phyloP scores from a whole-genome alignment of 2,113 vertebrate genomes.

The Camelus bactrianus region DNA sequence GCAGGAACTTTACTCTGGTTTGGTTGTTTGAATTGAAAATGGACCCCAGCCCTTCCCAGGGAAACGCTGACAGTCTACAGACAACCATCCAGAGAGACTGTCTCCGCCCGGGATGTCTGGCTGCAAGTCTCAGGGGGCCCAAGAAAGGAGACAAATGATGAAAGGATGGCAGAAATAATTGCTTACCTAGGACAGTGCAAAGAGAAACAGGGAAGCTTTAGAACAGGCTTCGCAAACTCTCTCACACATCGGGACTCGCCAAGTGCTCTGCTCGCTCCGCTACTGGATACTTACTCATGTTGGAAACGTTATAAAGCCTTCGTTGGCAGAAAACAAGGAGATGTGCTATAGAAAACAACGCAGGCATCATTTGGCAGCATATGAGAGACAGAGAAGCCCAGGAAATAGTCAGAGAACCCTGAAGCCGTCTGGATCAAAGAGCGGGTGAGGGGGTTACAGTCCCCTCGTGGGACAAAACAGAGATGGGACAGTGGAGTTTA shows the following conservation, averaged over 20 bases:
- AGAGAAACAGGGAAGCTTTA: neutral
- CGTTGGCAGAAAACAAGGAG: neutral
- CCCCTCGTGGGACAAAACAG: neutral
- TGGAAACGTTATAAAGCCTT: neutral
- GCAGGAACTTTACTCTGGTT: slow-evolving; percentile 28
- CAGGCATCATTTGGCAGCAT: neutral
- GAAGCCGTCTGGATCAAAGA: neutral
- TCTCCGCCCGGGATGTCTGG: neutral
- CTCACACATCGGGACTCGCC: neutral
- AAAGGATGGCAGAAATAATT: neutral
- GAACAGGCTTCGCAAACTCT: neutral
- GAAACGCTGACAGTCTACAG: neutral
- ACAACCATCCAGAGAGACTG: neutral
- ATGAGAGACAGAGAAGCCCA: neutral
- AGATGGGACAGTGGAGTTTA: neutral
- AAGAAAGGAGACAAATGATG: neutral
- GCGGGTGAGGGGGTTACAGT: neutral
- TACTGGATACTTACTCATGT: neutral
- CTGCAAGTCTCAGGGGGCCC: neutral
- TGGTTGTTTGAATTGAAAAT: slow-evolving; percentile 63
- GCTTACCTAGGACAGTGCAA: neutral
- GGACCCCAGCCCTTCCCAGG: slow-evolving; percentile 47
- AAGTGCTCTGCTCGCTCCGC: neutral
- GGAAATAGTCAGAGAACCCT: neutral
- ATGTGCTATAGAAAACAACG: neutral